Conservation (phyloP, 2,113 vertebrate genomes). For the Zosterops lateralis region DNA sequence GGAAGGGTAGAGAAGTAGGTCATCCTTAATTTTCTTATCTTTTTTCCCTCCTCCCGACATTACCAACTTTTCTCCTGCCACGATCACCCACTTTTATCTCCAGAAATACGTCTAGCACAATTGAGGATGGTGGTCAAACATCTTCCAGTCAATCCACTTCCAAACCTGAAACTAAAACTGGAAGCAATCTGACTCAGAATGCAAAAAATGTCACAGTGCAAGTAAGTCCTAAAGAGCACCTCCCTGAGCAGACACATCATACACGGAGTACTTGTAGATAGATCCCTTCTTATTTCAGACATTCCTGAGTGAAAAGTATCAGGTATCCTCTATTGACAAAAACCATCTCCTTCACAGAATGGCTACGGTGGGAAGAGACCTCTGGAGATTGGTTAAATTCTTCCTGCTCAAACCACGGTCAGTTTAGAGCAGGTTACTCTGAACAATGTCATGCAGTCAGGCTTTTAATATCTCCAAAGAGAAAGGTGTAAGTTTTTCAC, state of each 20-base stretch:
- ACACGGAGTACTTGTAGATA: not conserved
- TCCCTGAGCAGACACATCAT: not conserved
- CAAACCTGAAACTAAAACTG: not conserved
- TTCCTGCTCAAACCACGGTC: not conserved
- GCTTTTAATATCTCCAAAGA: not conserved
- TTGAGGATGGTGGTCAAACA: not conserved
- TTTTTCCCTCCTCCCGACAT: rapidly evolving
- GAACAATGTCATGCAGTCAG: not conserved
- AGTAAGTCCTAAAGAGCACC: not conserved
- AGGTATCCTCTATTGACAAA: not conserved
- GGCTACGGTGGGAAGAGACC: not conserved
- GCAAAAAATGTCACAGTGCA: not conserved
- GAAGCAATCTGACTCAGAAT: not conserved
- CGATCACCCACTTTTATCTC: not conserved
- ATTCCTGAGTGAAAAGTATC: not conserved
- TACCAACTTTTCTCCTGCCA: not conserved
- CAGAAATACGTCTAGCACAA: not conserved
- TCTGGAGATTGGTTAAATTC: not conserved
- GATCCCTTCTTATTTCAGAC: not conserved
- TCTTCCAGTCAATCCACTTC: not conserved
- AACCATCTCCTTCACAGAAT: not conserved
- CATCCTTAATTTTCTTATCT: not conserved
- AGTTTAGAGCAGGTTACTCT: not conserved
- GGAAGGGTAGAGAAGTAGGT: not conserved
- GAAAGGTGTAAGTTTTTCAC: not conserved